These are phyloP conservation scores for Bombus turneri DNA, from an alignment of 1,140 invertebrate genomes.

Conservation along the genomic window DNA sequence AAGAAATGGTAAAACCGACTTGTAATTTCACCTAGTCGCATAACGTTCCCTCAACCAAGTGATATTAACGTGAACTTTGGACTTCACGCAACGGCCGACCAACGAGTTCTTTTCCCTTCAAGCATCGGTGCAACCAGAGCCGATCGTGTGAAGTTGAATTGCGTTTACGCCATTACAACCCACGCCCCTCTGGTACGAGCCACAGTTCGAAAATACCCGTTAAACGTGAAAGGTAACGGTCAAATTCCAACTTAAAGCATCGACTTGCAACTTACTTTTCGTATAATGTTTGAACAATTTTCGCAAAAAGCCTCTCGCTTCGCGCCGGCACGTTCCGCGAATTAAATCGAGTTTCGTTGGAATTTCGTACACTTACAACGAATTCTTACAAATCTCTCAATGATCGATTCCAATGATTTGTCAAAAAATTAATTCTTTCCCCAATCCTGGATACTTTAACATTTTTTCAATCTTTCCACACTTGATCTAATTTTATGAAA, in stretches of 20 bases:
- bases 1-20: neutral
- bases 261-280: neutral
- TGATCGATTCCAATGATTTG: no score
- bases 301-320: neutral
- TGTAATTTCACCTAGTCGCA: neutral
- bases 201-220: constrained; percentile 1
- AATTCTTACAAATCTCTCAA: no score
- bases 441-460: no score
- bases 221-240: neutral
- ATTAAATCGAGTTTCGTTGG: neutral
- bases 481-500: no score
- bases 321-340: neutral
- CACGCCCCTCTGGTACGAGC: neutral
- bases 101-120: neutral
- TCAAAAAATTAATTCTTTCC: no score
- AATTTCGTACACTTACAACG: neutral
- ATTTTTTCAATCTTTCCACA: no score
- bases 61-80: constrained; percentile 18
- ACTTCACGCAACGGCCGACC: neutral
- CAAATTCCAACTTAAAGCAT: neutral
- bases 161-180: constrained; percentile 21
- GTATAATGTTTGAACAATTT: neutral
- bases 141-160: constrained; percentile 12
- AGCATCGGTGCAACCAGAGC: neutral
- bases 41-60: neutral